Percentiles rank a stretch among this genome's conserved stretches.
Evolutionary conservation across 2,113 vertebrate species (phyloP).

Genomic region (Nibea coibor): DNA sequence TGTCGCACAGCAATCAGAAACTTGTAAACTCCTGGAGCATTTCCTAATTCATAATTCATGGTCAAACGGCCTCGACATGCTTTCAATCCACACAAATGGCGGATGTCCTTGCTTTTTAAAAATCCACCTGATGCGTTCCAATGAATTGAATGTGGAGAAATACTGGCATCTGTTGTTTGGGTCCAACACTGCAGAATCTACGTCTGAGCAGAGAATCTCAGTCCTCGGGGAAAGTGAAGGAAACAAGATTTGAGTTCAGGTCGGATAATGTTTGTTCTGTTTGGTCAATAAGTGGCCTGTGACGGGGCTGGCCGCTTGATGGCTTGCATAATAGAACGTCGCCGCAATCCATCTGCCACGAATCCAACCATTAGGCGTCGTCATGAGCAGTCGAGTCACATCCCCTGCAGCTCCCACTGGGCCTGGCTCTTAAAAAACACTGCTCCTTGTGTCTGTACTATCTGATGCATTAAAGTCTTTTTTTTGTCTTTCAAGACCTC

Average conservation of each 20-base stretch:
- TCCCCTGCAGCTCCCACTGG: not conserved
- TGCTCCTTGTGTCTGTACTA: constrained; percentile 1
- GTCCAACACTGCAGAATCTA: constrained; percentile 23
- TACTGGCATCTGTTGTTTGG: constrained; percentile 51
- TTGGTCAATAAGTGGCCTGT: not conserved
- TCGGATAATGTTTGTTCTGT: not conserved
- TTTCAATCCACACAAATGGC: not conserved
- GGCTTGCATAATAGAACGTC: not conserved
- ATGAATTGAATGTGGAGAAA: constrained; percentile 29
- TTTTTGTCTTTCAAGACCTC: constrained; percentile 14
- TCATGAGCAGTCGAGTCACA: constrained; percentile 28
- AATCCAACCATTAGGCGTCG: not conserved
- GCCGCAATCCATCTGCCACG: constrained; percentile 2
- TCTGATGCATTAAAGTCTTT: constrained; percentile 29
- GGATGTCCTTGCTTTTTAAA: constrained; percentile 7
- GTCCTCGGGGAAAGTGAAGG: too few relatives aligned
- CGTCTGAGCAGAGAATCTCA: not conserved
- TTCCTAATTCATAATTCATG: not conserved
- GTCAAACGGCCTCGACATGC: not conserved
- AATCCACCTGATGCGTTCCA: not conserved
- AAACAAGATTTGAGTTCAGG: too few relatives aligned
- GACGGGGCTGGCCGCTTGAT: constrained; percentile 7
- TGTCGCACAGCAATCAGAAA: not conserved
- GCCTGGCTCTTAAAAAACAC: constrained; percentile 22
- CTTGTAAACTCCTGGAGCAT: not conserved